These are phyloP conservation scores for Rhinoraja longicauda DNA, from an alignment of 2,797 vertebrate species.

Conservation along the genomic window DNA sequence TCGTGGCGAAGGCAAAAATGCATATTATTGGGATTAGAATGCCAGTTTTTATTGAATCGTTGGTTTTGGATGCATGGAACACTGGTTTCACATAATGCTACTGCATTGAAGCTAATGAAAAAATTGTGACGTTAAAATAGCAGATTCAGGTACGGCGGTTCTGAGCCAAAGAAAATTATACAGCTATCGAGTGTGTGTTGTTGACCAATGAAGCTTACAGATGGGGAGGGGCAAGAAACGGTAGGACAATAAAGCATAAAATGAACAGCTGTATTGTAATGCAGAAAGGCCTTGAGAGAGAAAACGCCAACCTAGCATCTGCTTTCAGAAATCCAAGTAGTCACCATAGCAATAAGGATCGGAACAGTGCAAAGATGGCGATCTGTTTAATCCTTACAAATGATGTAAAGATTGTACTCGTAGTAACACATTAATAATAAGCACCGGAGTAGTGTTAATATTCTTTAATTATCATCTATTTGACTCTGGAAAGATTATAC, in stretches of 20 bases:
- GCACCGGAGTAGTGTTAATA: background rate
- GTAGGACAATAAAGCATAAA: conserved; percentile 14
- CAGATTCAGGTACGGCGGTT: background rate
- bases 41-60: background rate
- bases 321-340: conserved; percentile 14
- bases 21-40: background rate
- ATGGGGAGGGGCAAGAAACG: background rate
- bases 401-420: background rate
- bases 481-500: background rate
- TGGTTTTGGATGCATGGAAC: background rate
- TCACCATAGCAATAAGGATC: conserved; percentile 25
- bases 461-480: background rate
- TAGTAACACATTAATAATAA: background rate
- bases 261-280: background rate
- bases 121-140: background rate
- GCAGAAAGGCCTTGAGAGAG: background rate
- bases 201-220: background rate
- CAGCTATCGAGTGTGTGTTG: background rate
- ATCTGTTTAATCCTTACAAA: background rate
- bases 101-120: background rate
- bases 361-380: conserved; percentile 3
- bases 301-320: background rate
- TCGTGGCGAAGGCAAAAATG: background rate
- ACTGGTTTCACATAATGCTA: background rate
- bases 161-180: background rate